Evolutionary conservation across 2,113 vertebrate species (phyloP), one percentile per base, ranked within the genome.

Genomic region (Perca fluviatilis): DNA sequence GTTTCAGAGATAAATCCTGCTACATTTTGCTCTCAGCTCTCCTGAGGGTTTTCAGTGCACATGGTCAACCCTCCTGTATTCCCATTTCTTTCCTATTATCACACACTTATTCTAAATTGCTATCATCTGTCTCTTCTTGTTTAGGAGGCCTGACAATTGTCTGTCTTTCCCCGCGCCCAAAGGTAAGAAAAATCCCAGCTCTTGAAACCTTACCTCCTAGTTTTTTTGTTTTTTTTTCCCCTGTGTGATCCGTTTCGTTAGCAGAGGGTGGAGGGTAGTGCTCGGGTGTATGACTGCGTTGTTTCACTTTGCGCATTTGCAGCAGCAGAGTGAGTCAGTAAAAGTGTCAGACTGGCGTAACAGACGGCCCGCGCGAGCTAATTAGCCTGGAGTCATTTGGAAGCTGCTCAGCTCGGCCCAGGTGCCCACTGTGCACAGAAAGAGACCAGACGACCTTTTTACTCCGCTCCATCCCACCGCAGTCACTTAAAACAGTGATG

Each of bases 401-500:
- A 85, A 78, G 78, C 78, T 0, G 72, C 75, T 78, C 85, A 43
- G 74, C 80, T 86, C 88, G 21, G 91, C 91, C 86, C 88, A 88
- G 93, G 89, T 92, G 80, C 88, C 89, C 90, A 74, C 85, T 85
- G 84, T 66, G 84, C 89, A 74, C 90, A 89, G 83, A 82, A 71
- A 88, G 83, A 84, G 77, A 87, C 64, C 84, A 89, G 86, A 86
- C 67, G 80, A 93, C 91, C 91, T 93, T 92, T 91, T 85, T 40
- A 80, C 90, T 90, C 82, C 11, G 86, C 89, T 75, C 74, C 47
- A 54, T 91, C 93, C 94, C 92, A 85, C 88, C 77, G 91, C 88
- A 94, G 89, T 93, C 92, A 91, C 91, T 92, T 91, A 92, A 92
- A 93, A 91, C 90, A 87, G 78, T 92, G 93, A 94, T 94, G 86